phyloP scores from a whole-genome alignment of 2,113 vertebrate species.

The Zosterops borbonicus region DNA sequence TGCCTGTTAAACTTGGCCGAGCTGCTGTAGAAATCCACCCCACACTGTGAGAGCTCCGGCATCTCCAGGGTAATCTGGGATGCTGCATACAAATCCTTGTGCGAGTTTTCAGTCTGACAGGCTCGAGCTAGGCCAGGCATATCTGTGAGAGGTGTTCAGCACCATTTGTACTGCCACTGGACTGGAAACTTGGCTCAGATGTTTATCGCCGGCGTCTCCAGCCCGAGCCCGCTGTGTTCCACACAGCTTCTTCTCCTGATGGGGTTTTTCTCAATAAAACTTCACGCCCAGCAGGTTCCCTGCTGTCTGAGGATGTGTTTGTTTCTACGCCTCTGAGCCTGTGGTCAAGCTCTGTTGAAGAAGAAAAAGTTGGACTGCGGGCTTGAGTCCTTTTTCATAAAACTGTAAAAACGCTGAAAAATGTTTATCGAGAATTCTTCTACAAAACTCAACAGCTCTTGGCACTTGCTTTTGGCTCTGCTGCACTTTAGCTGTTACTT shows the following conservation, averaged over 20 bases:
- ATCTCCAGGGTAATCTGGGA: constrained; percentile 5
- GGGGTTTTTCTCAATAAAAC: constrained; percentile 30
- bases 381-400: background rate
- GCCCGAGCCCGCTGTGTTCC: background rate
- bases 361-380: background rate
- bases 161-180: constrained; percentile 15
- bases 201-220: background rate
- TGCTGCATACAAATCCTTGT: background rate
- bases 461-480: background rate
- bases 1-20: background rate
- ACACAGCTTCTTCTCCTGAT: constrained; percentile 1
- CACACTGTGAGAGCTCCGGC: background rate
- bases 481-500: background rate
- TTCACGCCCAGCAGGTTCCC: constrained; percentile 15
- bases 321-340: background rate
- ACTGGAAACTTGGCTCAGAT: constrained; percentile 15
- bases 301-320: constrained; percentile 1
- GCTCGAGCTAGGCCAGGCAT: background rate
- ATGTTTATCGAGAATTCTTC: background rate
- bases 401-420: background rate
- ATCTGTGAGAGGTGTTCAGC: constrained; percentile 31
- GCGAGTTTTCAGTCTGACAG: background rate
- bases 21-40: background rate
- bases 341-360: constrained; percentile 31
- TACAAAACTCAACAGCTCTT: background rate